Evolutionary conservation across 2,888 invertebrate species (phyloP).

Genomic region (Athrips mouffetella): DNA sequence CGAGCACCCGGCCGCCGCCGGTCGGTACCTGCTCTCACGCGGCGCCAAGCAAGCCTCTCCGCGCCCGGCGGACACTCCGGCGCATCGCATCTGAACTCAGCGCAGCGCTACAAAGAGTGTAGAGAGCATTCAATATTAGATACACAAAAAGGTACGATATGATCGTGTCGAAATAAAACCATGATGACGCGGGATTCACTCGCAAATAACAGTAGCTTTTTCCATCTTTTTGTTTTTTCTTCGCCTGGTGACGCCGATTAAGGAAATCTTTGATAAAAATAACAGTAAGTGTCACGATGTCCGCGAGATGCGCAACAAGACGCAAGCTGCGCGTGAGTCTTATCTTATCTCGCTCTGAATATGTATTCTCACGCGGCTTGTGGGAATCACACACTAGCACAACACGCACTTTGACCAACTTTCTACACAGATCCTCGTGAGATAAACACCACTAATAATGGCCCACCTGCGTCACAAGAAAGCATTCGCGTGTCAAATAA

Average conservation of each 20-base stretch:
- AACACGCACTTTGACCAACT: neutral
- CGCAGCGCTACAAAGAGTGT: too few relatives aligned
- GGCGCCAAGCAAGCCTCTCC: too few relatives aligned
- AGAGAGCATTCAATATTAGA: too few relatives aligned
- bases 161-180: too few relatives aligned
- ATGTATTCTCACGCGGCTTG: slow-evolving; percentile 9
- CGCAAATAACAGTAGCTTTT: too few relatives aligned
- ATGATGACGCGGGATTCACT: too few relatives aligned
- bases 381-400: neutral
- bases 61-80: too few relatives aligned
- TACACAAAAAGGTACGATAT: too few relatives aligned
- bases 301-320: slow-evolving; percentile 1
- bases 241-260: too few relatives aligned
- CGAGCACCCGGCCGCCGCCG: neutral
- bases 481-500: neutral
- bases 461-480: neutral
- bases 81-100: too few relatives aligned
- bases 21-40: too few relatives aligned
- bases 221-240: too few relatives aligned
- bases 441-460: neutral
- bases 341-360: slow-evolving; percentile 1
- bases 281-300: slow-evolving; percentile 5
- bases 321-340: neutral
- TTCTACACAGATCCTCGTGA: neutral
- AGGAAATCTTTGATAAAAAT: neutral